A percentile compares a stretch with the other conserved stretches of the same genome.
Conservation (phyloP, 2,113 vertebrate genomes). For the Gila orcuttii region DNA sequence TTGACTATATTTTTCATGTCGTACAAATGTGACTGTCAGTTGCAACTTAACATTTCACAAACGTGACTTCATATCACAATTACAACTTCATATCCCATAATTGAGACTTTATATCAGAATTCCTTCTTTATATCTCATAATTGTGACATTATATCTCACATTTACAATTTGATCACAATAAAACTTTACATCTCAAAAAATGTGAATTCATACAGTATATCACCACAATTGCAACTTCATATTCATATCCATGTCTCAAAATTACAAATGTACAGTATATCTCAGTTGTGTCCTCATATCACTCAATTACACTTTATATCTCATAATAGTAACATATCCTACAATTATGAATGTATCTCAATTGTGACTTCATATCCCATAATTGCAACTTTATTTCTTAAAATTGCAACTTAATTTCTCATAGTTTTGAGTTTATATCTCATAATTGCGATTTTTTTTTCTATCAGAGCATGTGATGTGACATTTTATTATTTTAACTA, state of each 20-base stretch:
- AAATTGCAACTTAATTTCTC: background rate
- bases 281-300: background rate
- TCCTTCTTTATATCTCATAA: background rate
- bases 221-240: background rate
- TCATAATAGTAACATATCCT: background rate
- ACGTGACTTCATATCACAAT: background rate
- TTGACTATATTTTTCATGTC: background rate
- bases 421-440: background rate
- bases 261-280: too few relatives aligned
- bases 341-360: background rate
- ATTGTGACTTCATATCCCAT: background rate
- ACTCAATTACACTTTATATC: background rate
- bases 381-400: background rate
- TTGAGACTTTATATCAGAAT: background rate
- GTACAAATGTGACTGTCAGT: background rate
- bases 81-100: background rate
- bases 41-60: background rate
- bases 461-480: background rate
- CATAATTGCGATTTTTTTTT: background rate
- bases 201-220: background rate
- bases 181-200: background rate
- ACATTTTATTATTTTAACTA: background rate
- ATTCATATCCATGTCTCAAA: background rate
- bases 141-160: background rate
- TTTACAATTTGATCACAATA: background rate